Evolutionary conservation across 2,888 invertebrate genomes (phyloP), one percentile per base, ranked within the genome.

Genomic region (Nasonia oneida): DNA sequence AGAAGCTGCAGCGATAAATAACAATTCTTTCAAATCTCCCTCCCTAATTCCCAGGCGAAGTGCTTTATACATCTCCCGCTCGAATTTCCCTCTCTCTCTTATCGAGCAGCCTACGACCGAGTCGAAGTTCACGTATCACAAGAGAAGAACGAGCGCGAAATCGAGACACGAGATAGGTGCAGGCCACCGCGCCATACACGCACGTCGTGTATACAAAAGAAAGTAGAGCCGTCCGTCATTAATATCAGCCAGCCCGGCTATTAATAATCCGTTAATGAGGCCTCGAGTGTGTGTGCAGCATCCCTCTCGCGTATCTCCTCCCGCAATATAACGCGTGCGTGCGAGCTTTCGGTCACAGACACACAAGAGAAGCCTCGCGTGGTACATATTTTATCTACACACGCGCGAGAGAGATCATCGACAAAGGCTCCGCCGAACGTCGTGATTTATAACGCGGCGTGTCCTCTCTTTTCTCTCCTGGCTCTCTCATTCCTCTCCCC

Each of bases 221-320:
- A 85, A 88, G 87, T 80, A 84, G 87, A 87, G 76, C 89, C 89
- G 90, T 91, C 89, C 90, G 91, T 91, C 92, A 92, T 92, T 92
- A 92, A 92, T 92, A 91, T 91, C 90, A 92, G 90, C 90, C 89
- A 88, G 89, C 88, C 84, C 88, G 90, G 91, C 92, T 91, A 93
- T 93, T 92, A 93, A 93, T 92, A 93, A 92, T 89, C 90, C 88
- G 91, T 91, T 92, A 93, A 93, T 92, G 92, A 92, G 92, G 91
- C 90, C 90, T 90, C 89, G 87, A 89, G 89, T 86, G 6, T 74
- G 85, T 87, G 88, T 87, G 87, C 86, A 79, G 71, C 80, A 86
- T 53, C 67, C 73, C 83, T 80, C 80, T 87, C 83, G 86, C 81
- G 23, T 33, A 29, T 33, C 67, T 33, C 67, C 8, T 29, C 33